These are phyloP conservation scores for Corticium candelabrum DNA, from an alignment of 37 sponge, comb jelly and placozoan genomes.

Conservation along the genomic window DNA sequence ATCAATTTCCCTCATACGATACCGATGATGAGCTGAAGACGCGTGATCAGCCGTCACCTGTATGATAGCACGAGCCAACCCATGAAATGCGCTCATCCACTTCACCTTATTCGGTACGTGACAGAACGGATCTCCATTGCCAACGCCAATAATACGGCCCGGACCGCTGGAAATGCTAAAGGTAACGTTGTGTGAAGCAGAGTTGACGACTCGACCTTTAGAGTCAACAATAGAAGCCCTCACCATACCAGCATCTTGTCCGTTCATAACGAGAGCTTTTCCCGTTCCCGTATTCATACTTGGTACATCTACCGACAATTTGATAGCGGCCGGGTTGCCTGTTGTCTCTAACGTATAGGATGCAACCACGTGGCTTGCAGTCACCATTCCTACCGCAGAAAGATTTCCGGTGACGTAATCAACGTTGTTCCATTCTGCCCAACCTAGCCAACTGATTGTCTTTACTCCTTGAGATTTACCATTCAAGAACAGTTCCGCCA, in stretches of 20 bases:
- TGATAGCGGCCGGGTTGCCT: constrained; percentile 14
- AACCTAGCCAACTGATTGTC: constrained; percentile 29
- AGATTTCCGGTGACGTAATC: constrained; percentile 25
- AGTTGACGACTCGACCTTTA: constrained; percentile 16
- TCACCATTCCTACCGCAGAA: constrained; percentile 13
- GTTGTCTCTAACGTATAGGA: constrained; percentile 24
- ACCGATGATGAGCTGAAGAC: constrained; percentile 9
- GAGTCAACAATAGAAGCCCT: constrained; percentile 30
- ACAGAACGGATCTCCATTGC: constrained; percentile 44
- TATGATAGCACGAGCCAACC: constrained; percentile 38
- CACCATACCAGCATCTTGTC: constrained; percentile 47
- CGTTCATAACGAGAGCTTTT: constrained; percentile 34
- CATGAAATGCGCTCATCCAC: constrained; percentile 55
- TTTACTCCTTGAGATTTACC: constrained; percentile 25
- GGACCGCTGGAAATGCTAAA: constrained; percentile 42
- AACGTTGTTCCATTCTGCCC: constrained; percentile 32
- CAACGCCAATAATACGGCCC: constrained; percentile 41
- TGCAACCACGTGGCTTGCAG: constrained; percentile 10
- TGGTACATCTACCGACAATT: constrained; percentile 21
- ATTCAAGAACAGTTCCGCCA: constrained; percentile 37
- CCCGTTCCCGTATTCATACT: constrained; percentile 31
- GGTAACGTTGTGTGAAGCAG: constrained; percentile 28
- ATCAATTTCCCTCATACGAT: constrained; percentile 37
- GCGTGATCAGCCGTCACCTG: constrained; percentile 36
- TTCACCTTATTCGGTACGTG: constrained; percentile 47